Evolutionary conservation across 2,888 invertebrate species (phyloP).

Genomic region (Troilus luridus): DNA sequence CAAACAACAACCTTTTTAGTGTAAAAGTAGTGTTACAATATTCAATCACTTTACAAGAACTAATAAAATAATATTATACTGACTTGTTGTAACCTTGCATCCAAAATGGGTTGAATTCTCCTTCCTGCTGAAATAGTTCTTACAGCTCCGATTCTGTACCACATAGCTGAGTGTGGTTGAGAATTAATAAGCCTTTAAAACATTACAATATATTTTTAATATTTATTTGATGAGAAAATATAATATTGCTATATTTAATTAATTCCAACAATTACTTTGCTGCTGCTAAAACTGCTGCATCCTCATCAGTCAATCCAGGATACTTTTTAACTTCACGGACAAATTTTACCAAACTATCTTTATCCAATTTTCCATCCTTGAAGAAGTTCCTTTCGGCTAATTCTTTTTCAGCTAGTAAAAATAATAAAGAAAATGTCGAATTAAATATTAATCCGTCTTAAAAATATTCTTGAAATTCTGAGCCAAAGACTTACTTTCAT

Average conservation of each 20-base stretch:
- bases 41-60: neutral
- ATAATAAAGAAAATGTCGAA: neutral
- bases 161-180: constrained; percentile 72
- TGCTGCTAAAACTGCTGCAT: constrained; percentile 73
- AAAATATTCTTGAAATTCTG: neutral
- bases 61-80: constrained; percentile 56
- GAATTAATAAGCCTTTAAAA: constrained; percentile 70
- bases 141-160: constrained; percentile 75
- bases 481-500: constrained; percentile 57
- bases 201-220: constrained; percentile 23
- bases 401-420: constrained; percentile 68
- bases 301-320: constrained; percentile 72
- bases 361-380: constrained; percentile 69
- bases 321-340: constrained; percentile 71
- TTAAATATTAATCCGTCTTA: neutral
- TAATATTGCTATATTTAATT: neutral
- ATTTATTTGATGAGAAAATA: neutral
- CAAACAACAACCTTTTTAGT: neutral
- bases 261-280: constrained; percentile 68
- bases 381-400: constrained; percentile 67
- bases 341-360: constrained; percentile 70
- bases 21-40: neutral
- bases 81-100: constrained; percentile 71
- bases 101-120: constrained; percentile 70
- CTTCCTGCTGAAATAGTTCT: constrained; percentile 71